Base-by-base conservation (phyloP, 1,140 invertebrate genomes). In the Tetragnatha versicolor region DNA sequence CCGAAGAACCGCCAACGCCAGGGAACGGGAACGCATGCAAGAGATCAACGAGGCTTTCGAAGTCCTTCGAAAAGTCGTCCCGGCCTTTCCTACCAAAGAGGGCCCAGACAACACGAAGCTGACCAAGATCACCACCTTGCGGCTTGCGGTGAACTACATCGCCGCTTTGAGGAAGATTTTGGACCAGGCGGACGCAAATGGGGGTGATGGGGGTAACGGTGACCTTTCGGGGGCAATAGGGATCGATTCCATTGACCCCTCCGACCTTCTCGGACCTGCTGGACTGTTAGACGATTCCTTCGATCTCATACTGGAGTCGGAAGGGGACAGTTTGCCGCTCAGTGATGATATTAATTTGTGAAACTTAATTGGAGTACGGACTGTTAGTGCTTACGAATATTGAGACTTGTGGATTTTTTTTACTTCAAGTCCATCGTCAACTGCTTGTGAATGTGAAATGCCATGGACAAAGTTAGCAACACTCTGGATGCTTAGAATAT, bases 11-110 rank as follows among this genome's bases (percentile, higher is more conserved):
- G 94, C 94, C 1, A 96, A 96, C 87, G 93, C 93, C 0, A 85
- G 94, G 4, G 94, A 96, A 85, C 85, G 94, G 33, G 91, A 89
- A 66, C 87, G 94, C 58, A 96, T 96, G 94, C 87, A 82, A 66
- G 93, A 96, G 84, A 95, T 96, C 79, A 96, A 96, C 86, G 88
- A 90, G 55, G 94, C 93, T 0, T 96, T 95, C 86, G 93, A 95
- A 85, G 88, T 89, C 2, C 87, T 96, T 0, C 88, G 93, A 25
- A 88, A 89, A 45, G 92, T 90, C 7, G 91, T 96, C 1, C 94
- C 94, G 1, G 82, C 84, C 37, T 85, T 86, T 61, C 85, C 84
- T 10, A 49, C 51, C 58, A 68, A 70, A 7, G 22, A 27, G 2
- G 53, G 51, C 14, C 63, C 55, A 0, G 79, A 80, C 22, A 80